Evolutionary conservation across 2,888 invertebrate genomes (phyloP).

Genomic region (Ischnus inquisitorius): DNA sequence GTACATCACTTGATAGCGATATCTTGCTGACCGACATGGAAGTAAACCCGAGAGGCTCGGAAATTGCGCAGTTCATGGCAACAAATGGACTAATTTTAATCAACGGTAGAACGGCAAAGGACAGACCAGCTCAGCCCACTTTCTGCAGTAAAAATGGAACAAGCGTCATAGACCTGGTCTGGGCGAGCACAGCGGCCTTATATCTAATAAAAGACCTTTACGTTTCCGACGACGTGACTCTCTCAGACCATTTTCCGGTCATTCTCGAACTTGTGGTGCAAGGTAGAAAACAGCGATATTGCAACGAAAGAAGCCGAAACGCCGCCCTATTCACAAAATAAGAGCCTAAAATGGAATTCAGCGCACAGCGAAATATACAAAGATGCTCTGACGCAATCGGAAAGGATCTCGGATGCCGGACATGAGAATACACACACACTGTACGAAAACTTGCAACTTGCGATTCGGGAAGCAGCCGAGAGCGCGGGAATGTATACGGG

Average conservation of each 20-base stretch:
- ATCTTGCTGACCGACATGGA: neutral
- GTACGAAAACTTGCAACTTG: no score
- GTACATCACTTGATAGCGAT: neutral
- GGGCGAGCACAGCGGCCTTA: constrained; percentile 22
- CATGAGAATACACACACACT: no score
- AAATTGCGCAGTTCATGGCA: constrained; percentile 34
- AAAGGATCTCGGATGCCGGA: no score
- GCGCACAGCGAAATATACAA: no score
- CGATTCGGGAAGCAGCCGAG: neutral
- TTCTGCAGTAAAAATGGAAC: constrained; percentile 18
- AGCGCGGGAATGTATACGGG: neutral
- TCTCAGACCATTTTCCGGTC: constrained; percentile 50
- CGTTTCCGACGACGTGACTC: neutral
- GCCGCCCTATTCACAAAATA: no score
- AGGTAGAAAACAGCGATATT: no score
- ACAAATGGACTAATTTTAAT: constrained; percentile 28
- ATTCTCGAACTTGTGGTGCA: no score
- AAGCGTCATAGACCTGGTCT: constrained; percentile 45
- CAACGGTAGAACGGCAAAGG: constrained; percentile 34
- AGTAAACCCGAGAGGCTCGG: constrained; percentile 22
- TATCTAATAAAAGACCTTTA: constrained; percentile 29
- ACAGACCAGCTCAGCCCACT: constrained; percentile 30
- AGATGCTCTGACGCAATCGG: no score
- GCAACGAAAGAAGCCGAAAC: no score
- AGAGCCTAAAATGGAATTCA: no score